Evolutionary conservation across 2,797 vertebrate genomes (phyloP).

Genomic region (Hippopotamyrus pictus): DNA sequence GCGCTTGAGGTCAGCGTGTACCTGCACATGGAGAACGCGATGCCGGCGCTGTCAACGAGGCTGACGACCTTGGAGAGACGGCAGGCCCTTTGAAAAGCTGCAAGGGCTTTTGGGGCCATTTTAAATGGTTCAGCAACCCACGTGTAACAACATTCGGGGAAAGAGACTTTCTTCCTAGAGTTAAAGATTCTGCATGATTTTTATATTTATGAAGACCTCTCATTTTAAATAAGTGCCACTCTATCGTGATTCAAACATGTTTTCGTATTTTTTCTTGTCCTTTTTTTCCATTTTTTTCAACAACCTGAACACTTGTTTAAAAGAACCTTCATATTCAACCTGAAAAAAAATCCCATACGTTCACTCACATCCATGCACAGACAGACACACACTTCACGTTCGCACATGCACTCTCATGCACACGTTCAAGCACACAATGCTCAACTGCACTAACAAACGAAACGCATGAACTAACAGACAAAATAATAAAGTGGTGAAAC

Average conservation of each 20-base stretch:
- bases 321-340: not conserved
- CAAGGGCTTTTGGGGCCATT: not conserved
- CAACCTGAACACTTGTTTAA: not conserved
- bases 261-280: not conserved
- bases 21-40: conserved; percentile 23
- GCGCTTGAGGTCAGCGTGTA: conserved; percentile 35
- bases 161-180: not conserved
- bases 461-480: not conserved
- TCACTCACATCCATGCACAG: not conserved
- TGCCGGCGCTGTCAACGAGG: not conserved
- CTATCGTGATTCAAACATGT: not conserved
- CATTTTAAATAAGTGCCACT: not conserved
- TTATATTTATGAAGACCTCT: not conserved
- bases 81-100: not conserved
- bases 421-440: not conserved
- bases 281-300: not conserved
- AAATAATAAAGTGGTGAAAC: not conserved
- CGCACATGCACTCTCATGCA: not conserved
- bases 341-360: not conserved
- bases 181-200: not conserved
- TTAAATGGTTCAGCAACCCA: not conserved
- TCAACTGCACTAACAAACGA: not conserved
- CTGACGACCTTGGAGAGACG: not conserved
- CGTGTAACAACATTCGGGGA: not conserved
- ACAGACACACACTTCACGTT: not conserved